These are phyloP conservation scores for Hassar affinis DNA, from an alignment of 2,113 vertebrate species.

Conservation along the genomic window DNA sequence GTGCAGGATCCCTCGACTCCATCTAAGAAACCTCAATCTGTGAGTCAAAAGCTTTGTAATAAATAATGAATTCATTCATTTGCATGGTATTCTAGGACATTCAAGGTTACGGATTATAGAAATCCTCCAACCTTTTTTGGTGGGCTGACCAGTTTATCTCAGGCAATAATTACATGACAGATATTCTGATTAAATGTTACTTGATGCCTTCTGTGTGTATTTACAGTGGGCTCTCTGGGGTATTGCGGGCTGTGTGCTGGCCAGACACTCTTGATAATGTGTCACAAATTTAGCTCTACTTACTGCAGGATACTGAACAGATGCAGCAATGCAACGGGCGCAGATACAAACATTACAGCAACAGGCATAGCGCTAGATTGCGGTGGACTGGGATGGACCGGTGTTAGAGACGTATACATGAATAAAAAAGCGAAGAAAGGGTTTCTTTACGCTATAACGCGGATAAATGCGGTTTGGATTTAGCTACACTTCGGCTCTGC, in stretches of 20 bases:
- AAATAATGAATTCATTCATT: background rate
- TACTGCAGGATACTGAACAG: conserved; percentile 25
- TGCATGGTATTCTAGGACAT: background rate
- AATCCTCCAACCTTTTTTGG: background rate
- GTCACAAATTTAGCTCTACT: conserved; percentile 24
- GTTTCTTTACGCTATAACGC: background rate
- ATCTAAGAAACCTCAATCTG: conserved; percentile 40
- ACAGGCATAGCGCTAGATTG: background rate
- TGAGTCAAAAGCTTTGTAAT: conserved; percentile 20
- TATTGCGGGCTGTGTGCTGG: background rate
- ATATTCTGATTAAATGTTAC: background rate
- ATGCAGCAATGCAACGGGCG: background rate
- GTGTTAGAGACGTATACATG: background rate
- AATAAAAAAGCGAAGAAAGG: background rate
- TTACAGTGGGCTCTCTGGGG: background rate
- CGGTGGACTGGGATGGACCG: too few species aligned
- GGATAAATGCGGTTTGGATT: background rate
- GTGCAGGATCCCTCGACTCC: conserved; percentile 16
- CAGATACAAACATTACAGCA: background rate
- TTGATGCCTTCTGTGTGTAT: background rate
- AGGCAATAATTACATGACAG: background rate
- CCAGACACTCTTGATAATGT: conserved; percentile 18
- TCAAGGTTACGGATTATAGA: background rate
- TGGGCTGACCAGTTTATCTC: background rate
- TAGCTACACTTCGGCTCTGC: background rate